A percentile compares a stretch with the other conserved stretches of the same genome.
Conservation (phyloP, 1,140 invertebrate species). For the Euura lappo region DNA sequence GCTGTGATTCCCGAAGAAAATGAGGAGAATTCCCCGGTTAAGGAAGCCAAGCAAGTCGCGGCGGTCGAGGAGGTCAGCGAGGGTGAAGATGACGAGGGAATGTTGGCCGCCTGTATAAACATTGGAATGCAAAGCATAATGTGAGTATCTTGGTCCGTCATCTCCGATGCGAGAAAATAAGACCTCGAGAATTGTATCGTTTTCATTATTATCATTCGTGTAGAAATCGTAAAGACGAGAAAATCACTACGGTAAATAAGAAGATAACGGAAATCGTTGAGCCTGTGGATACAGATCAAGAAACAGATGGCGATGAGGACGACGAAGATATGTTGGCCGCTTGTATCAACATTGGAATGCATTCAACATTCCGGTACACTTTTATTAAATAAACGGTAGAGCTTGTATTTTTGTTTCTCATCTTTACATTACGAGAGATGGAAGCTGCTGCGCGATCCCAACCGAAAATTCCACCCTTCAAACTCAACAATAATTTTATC, state of each 20-base stretch:
- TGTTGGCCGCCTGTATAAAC: constrained; percentile 45
- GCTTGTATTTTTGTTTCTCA: background rate
- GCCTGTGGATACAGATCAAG: constrained; percentile 39
- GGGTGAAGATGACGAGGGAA: constrained; percentile 43
- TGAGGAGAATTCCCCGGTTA: constrained; percentile 29
- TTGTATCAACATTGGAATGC: constrained; percentile 77
- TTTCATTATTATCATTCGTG: background rate
- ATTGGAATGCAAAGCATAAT: constrained; percentile 43
- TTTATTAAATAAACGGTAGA: constrained; percentile 1
- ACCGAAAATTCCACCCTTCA: background rate
- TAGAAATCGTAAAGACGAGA: constrained; percentile 7
- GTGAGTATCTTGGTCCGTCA: background rate
- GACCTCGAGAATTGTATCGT: background rate
- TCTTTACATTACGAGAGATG: background rate
- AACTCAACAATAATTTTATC: background rate
- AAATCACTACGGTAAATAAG: constrained; percentile 8
- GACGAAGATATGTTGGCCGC: constrained; percentile 71
- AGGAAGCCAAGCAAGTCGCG: constrained; percentile 20
- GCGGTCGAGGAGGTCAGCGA: constrained; percentile 42
- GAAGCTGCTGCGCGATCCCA: no score
- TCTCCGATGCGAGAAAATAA: no score
- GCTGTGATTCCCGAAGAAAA: background rate
- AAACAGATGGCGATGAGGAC: constrained; percentile 63
- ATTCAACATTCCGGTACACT: constrained; percentile 28
- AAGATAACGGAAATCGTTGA: constrained; percentile 26